Percentiles rank a stretch among this genome's conserved stretches.
phyloP scores from a whole-genome alignment of 1,140 invertebrate genomes.

The Apis laboriosa region DNA sequence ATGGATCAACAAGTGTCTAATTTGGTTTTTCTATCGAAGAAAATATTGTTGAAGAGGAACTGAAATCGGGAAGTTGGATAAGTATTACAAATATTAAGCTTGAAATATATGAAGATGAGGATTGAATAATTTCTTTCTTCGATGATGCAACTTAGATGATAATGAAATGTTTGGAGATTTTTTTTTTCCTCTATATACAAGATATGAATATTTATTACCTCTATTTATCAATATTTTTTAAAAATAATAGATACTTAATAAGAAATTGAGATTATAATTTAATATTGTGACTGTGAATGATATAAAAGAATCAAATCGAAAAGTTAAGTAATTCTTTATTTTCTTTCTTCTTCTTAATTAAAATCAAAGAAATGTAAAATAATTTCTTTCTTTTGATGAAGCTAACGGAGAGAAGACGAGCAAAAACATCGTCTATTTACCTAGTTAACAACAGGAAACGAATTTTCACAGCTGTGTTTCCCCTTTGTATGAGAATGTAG shows the following conservation, averaged over 20 bases:
- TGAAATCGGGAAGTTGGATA: not conserved
- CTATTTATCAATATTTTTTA: not conserved
- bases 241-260: too few relatives aligned
- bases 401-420: not conserved
- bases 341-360: not conserved
- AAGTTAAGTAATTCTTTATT: too few relatives aligned
- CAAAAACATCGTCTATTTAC: not conserved
- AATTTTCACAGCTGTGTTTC: not conserved
- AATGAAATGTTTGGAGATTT: not conserved
- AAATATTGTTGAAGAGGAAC: not conserved
- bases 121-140: not conserved
- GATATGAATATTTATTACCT: not conserved
- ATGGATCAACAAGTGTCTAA: too few relatives aligned
- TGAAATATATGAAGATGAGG: not conserved
- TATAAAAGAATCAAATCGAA: too few relatives aligned
- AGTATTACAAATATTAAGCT: not conserved
- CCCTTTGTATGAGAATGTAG: not conserved
- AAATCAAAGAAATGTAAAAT: not conserved
- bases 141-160: not conserved
- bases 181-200: too few relatives aligned
- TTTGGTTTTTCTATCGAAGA: conserved; percentile 1
- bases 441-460: not conserved
- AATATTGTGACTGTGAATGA: too few relatives aligned
- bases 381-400: not conserved
- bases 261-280: too few relatives aligned